Conservation (phyloP, 2,113 vertebrate genomes). For the Poicephalus meyeri region DNA sequence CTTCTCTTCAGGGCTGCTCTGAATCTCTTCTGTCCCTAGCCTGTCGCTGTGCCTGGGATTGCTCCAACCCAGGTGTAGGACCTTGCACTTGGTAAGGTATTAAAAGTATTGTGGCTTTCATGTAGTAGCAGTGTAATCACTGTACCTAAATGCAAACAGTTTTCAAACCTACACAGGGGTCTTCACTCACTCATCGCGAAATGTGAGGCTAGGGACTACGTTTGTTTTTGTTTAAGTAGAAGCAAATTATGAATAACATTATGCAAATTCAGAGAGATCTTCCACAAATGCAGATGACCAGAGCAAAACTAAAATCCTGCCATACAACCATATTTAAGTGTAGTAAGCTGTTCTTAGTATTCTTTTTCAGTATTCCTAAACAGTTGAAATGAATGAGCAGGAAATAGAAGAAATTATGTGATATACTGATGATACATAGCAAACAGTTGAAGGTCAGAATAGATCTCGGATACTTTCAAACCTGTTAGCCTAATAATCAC, state of each 20-base stretch:
- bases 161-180: not conserved
- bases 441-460: not conserved
- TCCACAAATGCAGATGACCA: not conserved
- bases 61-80: too few relatives aligned
- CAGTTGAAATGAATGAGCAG: not conserved
- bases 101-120: not conserved
- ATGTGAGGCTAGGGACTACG: not conserved
- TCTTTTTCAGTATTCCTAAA: not conserved
- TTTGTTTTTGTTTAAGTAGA: not conserved
- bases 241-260: not conserved
- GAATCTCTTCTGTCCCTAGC: too few relatives aligned
- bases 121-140: not conserved
- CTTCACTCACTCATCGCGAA: not conserved
- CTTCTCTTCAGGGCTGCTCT: too few relatives aligned
- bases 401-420: not conserved
- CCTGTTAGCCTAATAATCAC: not conserved
- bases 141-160: not conserved
- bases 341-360: not conserved
- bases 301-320: not conserved
- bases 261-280: not conserved
- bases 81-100: too few relatives aligned
- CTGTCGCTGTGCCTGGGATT: too few relatives aligned
- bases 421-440: not conserved
- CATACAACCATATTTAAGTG: not conserved
- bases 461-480: not conserved